A percentile compares a stretch with the other conserved stretches of the same genome.
phyloP scores from a whole-genome alignment of 2,797 vertebrate genomes.

The Masticophis lateralis region DNA sequence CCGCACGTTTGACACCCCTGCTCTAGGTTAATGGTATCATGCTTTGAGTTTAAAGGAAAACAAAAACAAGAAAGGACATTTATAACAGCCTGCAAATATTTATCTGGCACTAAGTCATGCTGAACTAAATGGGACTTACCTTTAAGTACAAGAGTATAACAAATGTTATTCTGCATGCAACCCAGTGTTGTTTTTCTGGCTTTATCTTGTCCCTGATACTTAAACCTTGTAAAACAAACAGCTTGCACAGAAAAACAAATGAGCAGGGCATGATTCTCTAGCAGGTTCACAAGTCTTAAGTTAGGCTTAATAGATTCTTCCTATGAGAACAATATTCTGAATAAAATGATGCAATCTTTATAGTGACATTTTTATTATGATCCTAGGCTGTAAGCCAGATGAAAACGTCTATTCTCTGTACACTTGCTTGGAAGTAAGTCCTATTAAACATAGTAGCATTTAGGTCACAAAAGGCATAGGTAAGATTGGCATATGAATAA shows the following conservation, averaged over 20 bases:
- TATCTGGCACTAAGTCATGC: not conserved
- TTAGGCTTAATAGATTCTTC: not conserved
- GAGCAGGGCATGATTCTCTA: not conserved
- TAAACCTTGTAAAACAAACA: not conserved
- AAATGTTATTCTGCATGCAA: not conserved
- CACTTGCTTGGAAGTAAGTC: not conserved
- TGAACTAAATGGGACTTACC: not conserved
- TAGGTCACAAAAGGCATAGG: not conserved
- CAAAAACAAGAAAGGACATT: not conserved
- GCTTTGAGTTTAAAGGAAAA: not conserved
- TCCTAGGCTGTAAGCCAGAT: not conserved
- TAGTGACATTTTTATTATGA: not conserved
- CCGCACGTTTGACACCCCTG: no score
- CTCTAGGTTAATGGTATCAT: not conserved
- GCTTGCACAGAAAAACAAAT: not conserved
- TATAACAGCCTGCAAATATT: not conserved
- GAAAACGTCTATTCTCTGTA: not conserved
- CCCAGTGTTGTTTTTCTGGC: not conserved
- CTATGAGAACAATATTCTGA: not conserved
- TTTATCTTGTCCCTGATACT: not conserved
- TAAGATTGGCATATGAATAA: not conserved
- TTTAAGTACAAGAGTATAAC: not conserved
- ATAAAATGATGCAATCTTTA: not conserved
- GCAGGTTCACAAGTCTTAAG: not conserved
- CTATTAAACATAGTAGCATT: not conserved